Evolutionary conservation across 2,113 vertebrate genomes (phyloP).

Genomic region (Mus pahari): DNA sequence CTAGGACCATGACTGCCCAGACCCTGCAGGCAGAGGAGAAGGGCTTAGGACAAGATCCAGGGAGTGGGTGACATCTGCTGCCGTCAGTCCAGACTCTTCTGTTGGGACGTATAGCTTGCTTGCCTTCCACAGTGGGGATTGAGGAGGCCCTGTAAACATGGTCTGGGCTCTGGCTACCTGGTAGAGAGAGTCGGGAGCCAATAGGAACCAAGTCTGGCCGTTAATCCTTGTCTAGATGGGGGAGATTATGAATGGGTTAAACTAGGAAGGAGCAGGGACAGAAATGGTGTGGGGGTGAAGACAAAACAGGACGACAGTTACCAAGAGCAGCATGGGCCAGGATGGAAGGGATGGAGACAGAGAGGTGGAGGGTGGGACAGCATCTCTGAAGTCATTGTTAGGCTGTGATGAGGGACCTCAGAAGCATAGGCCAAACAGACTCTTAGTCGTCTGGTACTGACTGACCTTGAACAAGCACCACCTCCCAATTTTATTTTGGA

Average conservation of each 20-base stretch:
- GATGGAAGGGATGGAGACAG: not conserved
- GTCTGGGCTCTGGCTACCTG: not conserved
- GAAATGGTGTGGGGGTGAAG: fast-evolving
- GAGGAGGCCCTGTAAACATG: no score
- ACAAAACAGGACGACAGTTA: no score
- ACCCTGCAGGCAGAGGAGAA: not conserved
- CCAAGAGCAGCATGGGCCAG: not conserved
- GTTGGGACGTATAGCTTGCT: not conserved
- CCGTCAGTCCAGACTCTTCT: not conserved
- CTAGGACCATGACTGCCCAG: not conserved
- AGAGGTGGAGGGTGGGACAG: not conserved
- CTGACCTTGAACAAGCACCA: not conserved
- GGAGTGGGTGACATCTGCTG: not conserved
- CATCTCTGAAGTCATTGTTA: not conserved
- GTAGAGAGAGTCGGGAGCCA: not conserved
- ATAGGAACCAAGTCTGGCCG: not conserved
- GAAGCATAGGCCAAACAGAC: no score
- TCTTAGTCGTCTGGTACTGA: not conserved
- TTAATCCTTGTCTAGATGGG: not conserved
- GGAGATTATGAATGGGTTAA: not conserved
- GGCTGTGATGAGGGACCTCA: not conserved
- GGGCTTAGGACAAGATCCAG: not conserved
- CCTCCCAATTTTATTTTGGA: not conserved
- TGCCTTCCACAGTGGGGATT: no score
- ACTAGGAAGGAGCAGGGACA: not conserved